These are phyloP conservation scores for Holothuria leucospilota DNA, from an alignment of 53 echinoderm and acorn worm species.

Conservation along the genomic window DNA sequence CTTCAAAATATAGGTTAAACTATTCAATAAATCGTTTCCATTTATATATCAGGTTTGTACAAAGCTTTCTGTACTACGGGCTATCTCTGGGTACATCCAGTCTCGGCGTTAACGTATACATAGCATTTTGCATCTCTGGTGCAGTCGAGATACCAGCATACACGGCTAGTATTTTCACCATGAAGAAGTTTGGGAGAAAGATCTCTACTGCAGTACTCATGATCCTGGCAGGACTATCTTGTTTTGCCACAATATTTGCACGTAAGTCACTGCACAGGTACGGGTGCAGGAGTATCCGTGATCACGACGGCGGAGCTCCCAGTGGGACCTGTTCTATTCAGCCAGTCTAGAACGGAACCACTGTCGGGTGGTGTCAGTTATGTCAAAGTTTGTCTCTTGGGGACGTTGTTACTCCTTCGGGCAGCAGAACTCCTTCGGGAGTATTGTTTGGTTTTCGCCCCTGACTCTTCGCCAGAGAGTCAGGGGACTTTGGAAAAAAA, in stretches of 20 bases:
- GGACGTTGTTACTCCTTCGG: too few species aligned
- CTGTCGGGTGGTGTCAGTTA: too few species aligned
- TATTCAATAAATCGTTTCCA: neutral
- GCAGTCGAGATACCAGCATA: constrained; percentile 39
- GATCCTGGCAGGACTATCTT: constrained; percentile 15
- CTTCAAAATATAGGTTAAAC: too few species aligned
- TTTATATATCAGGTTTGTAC: constrained; percentile 18
- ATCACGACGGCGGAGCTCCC: too few species aligned
- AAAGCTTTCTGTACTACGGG: constrained; percentile 40
- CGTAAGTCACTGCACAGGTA: neutral
- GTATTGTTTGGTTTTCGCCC: too few species aligned
- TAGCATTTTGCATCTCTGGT: constrained; percentile 43
- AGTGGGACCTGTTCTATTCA: too few species aligned
- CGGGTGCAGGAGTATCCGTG: too few species aligned
- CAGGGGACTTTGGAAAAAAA: too few species aligned
- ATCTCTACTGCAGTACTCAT: neutral
- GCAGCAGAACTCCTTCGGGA: too few species aligned
- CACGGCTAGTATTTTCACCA: neutral
- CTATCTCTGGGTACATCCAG: constrained; percentile 30
- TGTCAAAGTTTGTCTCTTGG: too few species aligned
- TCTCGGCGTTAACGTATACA: constrained; percentile 26
- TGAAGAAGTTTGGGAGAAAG: constrained; percentile 22
- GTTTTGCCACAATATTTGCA: constrained; percentile 15
- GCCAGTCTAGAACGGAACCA: too few species aligned
- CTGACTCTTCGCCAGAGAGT: too few species aligned